These are phyloP conservation scores for Molossus molossus DNA, from an alignment of 2,797 vertebrate genomes.

Conservation along the genomic window DNA sequence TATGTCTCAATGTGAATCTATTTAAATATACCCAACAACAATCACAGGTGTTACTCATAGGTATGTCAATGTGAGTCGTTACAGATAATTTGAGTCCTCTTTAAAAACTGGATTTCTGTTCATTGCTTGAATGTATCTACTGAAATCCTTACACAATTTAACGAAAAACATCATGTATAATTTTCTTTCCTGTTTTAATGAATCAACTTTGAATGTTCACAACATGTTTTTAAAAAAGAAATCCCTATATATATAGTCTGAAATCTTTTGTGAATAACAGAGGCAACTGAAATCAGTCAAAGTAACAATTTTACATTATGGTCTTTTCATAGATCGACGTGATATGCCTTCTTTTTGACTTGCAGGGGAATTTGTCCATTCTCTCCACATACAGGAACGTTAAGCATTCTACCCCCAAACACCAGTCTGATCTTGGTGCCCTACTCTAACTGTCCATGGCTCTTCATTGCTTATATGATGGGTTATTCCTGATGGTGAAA, in stretches of 20 bases:
- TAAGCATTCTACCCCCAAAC: too few relatives aligned
- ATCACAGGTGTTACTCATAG: background rate
- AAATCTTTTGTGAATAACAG: too few relatives aligned
- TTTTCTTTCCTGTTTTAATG: background rate
- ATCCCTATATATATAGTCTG: background rate
- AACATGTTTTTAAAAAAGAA: background rate
- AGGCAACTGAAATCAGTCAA: too few relatives aligned
- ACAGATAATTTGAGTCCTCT: background rate
- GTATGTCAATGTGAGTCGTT: background rate
- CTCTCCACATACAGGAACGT: too few relatives aligned
- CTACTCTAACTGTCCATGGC: too few relatives aligned
- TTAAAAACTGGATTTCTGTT: background rate
- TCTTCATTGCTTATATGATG: too few relatives aligned
- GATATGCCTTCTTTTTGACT: too few relatives aligned
- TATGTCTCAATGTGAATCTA: background rate
- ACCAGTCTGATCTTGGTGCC: too few relatives aligned
- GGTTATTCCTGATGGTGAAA: too few relatives aligned
- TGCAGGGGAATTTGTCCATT: too few relatives aligned
- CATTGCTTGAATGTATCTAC: background rate
- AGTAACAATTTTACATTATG: too few relatives aligned
- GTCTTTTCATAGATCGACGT: too few relatives aligned
- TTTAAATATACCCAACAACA: background rate
- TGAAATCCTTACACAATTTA: background rate
- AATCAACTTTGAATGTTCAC: constrained; percentile 31
- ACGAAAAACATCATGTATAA: background rate